These are phyloP conservation scores for Ornithorhynchus anatinus DNA, from an alignment of 2,113 vertebrate genomes.

Conservation along the genomic window DNA sequence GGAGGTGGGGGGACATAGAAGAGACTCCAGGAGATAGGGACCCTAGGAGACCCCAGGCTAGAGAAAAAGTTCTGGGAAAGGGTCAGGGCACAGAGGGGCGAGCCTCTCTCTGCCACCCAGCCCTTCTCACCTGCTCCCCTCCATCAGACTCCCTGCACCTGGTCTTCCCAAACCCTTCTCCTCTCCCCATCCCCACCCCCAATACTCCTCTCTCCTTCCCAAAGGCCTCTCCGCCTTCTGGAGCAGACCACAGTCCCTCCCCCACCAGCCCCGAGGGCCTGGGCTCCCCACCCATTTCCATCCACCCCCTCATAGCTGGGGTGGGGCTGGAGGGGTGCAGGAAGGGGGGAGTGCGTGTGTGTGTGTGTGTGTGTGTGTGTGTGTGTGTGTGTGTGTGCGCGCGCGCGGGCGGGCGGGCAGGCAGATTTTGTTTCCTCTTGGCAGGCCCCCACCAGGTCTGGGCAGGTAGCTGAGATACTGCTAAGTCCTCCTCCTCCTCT, in stretches of 20 bases:
- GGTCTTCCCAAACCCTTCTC: background rate
- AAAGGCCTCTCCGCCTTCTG: background rate
- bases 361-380: background rate
- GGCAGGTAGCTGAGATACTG: background rate
- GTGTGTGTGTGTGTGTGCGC: no score
- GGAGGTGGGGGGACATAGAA: no score
- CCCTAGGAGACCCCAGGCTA: background rate
- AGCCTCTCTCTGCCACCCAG: background rate
- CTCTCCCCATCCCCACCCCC: background rate
- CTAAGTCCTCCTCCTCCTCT: background rate
- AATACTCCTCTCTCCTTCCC: background rate
- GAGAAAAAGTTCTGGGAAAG: background rate
- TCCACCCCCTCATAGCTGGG: background rate
- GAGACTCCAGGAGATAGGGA: background rate
- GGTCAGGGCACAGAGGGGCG: background rate
- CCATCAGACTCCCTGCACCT: background rate
- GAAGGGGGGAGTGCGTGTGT: no score
- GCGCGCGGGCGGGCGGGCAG: background rate
- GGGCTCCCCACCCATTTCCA: background rate
- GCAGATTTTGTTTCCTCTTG: no score
- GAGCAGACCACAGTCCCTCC: background rate
- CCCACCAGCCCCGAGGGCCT: background rate
- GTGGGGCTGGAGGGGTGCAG: background rate
- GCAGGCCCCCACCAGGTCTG: slow-evolving; percentile 23
- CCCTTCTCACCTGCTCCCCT: background rate